Conservation (phyloP, 2,797 vertebrate genomes). For the Heterohyrax brucei region DNA sequence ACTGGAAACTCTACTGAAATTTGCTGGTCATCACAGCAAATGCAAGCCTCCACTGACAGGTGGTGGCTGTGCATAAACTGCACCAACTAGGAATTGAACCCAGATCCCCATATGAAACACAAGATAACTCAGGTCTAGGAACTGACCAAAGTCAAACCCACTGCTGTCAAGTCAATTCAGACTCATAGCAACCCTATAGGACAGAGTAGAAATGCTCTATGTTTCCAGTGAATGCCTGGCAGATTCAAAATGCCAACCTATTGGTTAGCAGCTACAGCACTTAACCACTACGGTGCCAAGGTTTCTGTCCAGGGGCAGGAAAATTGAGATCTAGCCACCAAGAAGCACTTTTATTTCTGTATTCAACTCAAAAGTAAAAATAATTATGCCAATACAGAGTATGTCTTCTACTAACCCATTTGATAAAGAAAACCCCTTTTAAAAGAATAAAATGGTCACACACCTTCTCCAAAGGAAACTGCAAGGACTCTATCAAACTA, state of each 20-base stretch:
- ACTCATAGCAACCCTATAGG: no score
- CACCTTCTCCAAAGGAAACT: slow-evolving; percentile 1
- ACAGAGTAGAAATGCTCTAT: no score
- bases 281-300: no score
- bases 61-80: not conserved
- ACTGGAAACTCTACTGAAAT: not conserved
- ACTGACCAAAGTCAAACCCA: no score
- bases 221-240: no score
- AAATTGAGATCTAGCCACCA: not conserved
- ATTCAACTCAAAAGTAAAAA: slow-evolving; percentile 47
- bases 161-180: no score
- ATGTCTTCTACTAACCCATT: not conserved
- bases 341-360: slow-evolving; percentile 25
- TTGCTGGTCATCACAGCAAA: not conserved
- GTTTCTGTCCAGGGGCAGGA: not conserved
- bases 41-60: not conserved
- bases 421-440: slow-evolving; percentile 27
- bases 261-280: no score
- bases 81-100: not conserved
- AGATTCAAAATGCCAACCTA: no score
- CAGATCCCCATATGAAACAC: not conserved
- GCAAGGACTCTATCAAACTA: slow-evolving; percentile 36
- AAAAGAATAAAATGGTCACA: not conserved
- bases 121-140: not conserved
- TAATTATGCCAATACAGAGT: not conserved